Base-by-base conservation (phyloP, 2,113 vertebrate species). In the Phyllostomus hastatus region DNA sequence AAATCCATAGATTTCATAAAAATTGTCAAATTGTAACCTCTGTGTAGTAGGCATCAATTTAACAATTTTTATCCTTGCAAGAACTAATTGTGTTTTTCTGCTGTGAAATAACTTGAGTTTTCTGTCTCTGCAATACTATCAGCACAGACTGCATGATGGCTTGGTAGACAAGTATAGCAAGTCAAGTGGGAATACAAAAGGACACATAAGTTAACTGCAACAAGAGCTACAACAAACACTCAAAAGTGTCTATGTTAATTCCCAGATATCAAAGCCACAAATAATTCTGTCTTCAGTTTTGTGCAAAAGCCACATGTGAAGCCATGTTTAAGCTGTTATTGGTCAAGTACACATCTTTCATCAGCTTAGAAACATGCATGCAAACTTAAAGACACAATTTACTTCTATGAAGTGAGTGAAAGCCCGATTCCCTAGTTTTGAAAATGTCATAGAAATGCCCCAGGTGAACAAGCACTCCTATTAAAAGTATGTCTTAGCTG, bases 321-420 rank as follows among this genome's bases (percentile, higher is more conserved):
- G 89, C 88, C 54, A 64, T 59, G 83, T 73, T 57, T 33, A 19
- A 61, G 50, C n/a, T 92, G 59, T 88, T 97, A 90, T 92, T 54
- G 82, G 85, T 95, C 76, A 96, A 93, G 94, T 91, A 96, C 94
- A 86, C 57, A 43, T 64, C 82, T 96, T 97, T 94, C 46, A 96
- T 96, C 90, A 95, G 59, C 43, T 87, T 35, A 89, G 50, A 86
- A 92, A 70, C 31, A 79, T 43, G 73, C 26, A 20, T 93, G 33
- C 66, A 95, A 88, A 95, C 38, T n/a, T 79, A 73, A 93, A 92
- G 59, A 84, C 69, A 88, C 59, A 88, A 81, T 93, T 97, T 91
- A 76, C 48, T 89, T 96, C 73, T 1, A 1, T 78, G 70, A 96
- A 89, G 78, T 95, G 46, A 95, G 46, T 93, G 66, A 96, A 95